Percentiles rank a stretch among this genome's conserved stretches.
phyloP scores from a whole-genome alignment of 2,888 invertebrate genomes.

The Acholoe squamosa region DNA sequence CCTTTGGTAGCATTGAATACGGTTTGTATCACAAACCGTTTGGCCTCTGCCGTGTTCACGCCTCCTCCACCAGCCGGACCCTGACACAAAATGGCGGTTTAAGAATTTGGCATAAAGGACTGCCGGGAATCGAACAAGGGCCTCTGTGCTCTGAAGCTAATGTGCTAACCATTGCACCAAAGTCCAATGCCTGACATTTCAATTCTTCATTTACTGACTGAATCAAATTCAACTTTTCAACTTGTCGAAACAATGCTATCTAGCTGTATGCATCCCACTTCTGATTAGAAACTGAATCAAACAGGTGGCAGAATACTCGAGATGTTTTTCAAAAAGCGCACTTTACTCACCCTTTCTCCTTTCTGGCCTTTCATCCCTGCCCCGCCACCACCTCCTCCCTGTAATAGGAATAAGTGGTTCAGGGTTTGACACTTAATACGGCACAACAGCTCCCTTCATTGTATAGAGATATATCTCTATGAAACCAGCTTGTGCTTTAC shows the following conservation, averaged over 20 bases:
- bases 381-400: neutral
- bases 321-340: neutral
- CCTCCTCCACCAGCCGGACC: neutral
- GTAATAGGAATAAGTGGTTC: neutral
- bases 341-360: constrained; percentile 39
- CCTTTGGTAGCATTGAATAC: neutral
- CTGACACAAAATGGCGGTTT: too few species aligned
- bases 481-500: neutral
- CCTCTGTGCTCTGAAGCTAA: neutral
- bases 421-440: too few species aligned
- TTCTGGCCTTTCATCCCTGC: neutral
- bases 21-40: neutral
- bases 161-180: neutral
- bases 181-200: too few species aligned
- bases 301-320: neutral
- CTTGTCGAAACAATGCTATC: neutral
- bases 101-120: too few species aligned
- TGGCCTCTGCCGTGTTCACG: neutral
- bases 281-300: neutral
- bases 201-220: neutral
- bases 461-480: neutral
- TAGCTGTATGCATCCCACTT: neutral
- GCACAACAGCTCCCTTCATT: too few species aligned
- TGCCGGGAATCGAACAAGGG: too few species aligned
- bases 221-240: neutral